A percentile compares a stretch with the other conserved stretches of the same genome.
Evolutionary conservation across 1,140 invertebrate genomes (phyloP).

Genomic region (Meteorus sp.): DNA sequence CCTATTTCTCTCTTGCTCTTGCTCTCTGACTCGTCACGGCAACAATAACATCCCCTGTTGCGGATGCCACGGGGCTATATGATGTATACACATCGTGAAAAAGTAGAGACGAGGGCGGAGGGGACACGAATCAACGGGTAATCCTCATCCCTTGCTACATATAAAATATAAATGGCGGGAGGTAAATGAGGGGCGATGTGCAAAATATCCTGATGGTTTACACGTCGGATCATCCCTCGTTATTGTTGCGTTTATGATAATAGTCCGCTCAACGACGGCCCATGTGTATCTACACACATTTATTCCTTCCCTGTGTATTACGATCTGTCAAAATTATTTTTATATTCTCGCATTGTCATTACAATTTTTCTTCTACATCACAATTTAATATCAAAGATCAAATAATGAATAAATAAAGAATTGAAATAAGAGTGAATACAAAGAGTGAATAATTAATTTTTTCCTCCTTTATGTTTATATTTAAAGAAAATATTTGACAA

Average conservation of each 20-base stretch:
- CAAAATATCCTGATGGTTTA: conserved; percentile 49
- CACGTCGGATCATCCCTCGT: conserved; percentile 59
- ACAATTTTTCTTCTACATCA: too few species aligned
- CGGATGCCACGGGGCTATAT: conserved; percentile 47
- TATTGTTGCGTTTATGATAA: conserved; percentile 62
- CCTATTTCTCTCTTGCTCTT: conserved; percentile 5
- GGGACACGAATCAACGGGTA: conserved; percentile 39
- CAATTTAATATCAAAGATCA: too few species aligned
- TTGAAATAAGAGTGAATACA: too few species aligned
- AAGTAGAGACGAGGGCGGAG: conserved; percentile 34
- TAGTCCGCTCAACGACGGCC: conserved; percentile 36
- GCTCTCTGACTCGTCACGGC: conserved; percentile 42
- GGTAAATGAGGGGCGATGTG: too few species aligned
- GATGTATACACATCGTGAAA: too few species aligned
- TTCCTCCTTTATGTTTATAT: too few species aligned
- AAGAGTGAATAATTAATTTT: too few species aligned
- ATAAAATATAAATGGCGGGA: conserved; percentile 32
- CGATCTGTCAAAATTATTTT: conserved; percentile 15
- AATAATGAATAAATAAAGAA: too few species aligned
- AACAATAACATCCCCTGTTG: conserved; percentile 57
- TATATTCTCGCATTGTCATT: too few species aligned
- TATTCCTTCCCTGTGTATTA: not conserved
- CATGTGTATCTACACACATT: conserved; percentile 2
- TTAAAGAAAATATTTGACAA: too few species aligned
- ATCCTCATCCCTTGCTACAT: conserved; percentile 46